Conservation (phyloP, 2,888 invertebrate genomes). For the Agelastica alni region DNA sequence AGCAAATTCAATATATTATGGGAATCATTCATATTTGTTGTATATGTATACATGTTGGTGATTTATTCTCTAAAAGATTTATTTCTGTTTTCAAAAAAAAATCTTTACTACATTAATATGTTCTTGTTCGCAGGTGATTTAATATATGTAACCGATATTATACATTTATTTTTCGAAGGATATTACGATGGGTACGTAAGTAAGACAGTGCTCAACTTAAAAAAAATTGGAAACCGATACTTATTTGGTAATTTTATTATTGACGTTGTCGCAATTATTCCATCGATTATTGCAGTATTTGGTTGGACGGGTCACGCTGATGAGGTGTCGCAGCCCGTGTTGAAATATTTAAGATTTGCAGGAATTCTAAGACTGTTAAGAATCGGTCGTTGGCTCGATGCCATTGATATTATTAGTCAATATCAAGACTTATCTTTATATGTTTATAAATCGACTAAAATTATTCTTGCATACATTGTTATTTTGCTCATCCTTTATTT, state of each 20-base stretch:
- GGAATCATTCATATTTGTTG: constrained; percentile 4
- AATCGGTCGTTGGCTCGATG: constrained; percentile 10
- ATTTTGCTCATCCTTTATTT: background rate
- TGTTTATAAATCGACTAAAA: constrained; percentile 4
- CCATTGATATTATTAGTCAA: constrained; percentile 1
- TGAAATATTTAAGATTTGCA: background rate
- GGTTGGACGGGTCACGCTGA: background rate
- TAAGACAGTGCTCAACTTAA: background rate
- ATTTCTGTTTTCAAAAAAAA: background rate
- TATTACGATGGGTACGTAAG: background rate
- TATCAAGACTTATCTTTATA: constrained; percentile 16
- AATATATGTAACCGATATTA: background rate
- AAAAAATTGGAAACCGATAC: background rate
- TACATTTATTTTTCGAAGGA: constrained; percentile 4
- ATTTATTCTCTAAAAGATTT: constrained; percentile 1
- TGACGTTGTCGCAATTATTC: constrained; percentile 2
- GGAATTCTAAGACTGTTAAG: constrained; percentile 15
- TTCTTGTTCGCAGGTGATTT: background rate
- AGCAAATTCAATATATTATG: constrained; percentile 1
- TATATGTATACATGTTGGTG: constrained; percentile 7
- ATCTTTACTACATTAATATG: background rate
- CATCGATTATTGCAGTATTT: background rate
- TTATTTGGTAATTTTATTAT: background rate
- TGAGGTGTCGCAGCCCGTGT: background rate
- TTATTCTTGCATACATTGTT: constrained; percentile 2